These are phyloP conservation scores for Eurystomus glaucurus DNA, from an alignment of 2,797 vertebrate genomes.

Conservation along the genomic window DNA sequence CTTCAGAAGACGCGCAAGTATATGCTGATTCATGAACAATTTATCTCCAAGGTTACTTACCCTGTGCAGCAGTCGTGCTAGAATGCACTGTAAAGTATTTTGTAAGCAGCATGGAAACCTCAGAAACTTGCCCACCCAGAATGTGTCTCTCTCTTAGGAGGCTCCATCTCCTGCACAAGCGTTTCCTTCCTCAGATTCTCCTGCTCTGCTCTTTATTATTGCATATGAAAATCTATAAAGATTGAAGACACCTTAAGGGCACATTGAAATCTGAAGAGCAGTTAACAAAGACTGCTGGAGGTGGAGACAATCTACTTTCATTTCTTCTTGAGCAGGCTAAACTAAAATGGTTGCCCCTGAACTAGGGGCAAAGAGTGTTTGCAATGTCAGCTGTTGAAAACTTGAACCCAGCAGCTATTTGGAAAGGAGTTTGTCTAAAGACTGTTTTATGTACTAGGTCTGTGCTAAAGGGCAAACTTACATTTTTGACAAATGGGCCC, in stretches of 20 bases:
- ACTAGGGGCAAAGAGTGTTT: neutral
- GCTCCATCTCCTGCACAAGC: neutral
- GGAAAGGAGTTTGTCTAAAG: neutral
- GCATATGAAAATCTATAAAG: neutral
- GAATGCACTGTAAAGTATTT: neutral
- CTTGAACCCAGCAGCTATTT: neutral
- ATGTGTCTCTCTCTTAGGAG: neutral
- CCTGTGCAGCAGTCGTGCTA: neutral
- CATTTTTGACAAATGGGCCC: constrained; percentile 1
- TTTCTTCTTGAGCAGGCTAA: neutral
- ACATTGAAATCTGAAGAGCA: neutral
- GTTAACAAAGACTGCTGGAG: neutral
- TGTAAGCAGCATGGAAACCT: neutral
- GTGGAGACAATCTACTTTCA: neutral
- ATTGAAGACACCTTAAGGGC: neutral
- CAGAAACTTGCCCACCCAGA: neutral
- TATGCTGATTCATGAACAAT: constrained; percentile 59
- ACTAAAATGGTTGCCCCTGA: neutral
- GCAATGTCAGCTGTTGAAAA: neutral
- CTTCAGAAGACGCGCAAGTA: neutral
- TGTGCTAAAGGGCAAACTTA: neutral
- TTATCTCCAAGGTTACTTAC: constrained; percentile 45
- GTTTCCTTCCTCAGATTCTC: neutral
- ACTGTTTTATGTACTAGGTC: neutral
- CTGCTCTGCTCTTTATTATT: neutral